Base-by-base conservation (phyloP, 2,888 invertebrate genomes). In the Eretmocerus hayati region DNA sequence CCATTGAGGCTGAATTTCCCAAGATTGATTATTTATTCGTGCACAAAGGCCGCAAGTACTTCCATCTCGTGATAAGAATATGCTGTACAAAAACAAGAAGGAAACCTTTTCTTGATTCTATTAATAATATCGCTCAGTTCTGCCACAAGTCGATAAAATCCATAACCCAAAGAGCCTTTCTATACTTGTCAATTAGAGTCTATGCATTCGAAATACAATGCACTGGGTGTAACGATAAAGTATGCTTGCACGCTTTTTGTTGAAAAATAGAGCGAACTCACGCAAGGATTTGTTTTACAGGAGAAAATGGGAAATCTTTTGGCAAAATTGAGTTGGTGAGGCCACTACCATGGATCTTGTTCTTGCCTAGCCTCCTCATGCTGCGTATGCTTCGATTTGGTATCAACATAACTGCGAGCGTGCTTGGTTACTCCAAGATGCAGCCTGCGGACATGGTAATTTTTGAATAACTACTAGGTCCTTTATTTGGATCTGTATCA, bases 311-410 rank as follows among this genome's bases (percentile, higher is more conserved):
- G 22, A 66, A 67, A 44, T 11, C 59, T 2, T 62, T 59, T 2
- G 74, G 74, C 0, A 74, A 72, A 46, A 71, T 74, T 1, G 75
- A 77, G 59, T 62, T 79, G 43, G 72, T 77, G n/a, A 73, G 79
- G 22, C 80, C 80, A 0, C 59, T 80, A 44, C 79, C 80, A 0
- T 80, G 80, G 80, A 61, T 78, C 21, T 67, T 80, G 32, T 80
- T 80, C 59, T 62, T 80, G 13, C 65, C 72, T 22, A 65, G 75
- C 56, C 64, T 80, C 41, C 58, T 79, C 6, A 47, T 72, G 0
- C 63, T 80, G 5, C 71, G 80, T 2, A 50, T 73, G 35, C 9
- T 73, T 4, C 69, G 78, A 50, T 70, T 73, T 53, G 62, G 66
- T 0, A 63, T 78, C 45, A 80, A 80, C 5, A 59, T 76, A 8